Evolutionary conservation across 2,797 vertebrate genomes (phyloP).

Genomic region (Xenentodon cancila): DNA sequence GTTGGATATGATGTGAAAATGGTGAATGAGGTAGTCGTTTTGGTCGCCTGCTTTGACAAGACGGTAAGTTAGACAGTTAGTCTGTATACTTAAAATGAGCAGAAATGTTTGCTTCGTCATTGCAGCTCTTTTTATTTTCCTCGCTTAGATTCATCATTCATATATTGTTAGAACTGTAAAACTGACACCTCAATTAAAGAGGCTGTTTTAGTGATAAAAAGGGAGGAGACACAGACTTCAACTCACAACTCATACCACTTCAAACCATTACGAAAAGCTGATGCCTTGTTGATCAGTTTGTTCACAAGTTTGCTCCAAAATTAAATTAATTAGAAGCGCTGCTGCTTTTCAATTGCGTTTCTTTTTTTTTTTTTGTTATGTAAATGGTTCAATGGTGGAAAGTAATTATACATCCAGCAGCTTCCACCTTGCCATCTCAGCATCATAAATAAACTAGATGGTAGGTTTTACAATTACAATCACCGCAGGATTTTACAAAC

Average conservation of each 20-base stretch:
- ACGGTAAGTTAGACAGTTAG: too few relatives aligned
- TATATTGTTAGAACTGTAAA: slow-evolving; percentile 40
- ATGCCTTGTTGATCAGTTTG: slow-evolving; percentile 23
- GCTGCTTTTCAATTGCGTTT: slow-evolving; percentile 58
- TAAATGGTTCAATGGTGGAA: slow-evolving; percentile 38
- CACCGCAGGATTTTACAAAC: slow-evolving; percentile 9
- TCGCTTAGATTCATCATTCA: slow-evolving; percentile 30
- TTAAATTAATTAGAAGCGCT: slow-evolving; percentile 47
- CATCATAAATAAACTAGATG: slow-evolving; percentile 61
- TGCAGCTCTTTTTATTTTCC: slow-evolving; percentile 32
- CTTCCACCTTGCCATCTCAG: slow-evolving; percentile 63
- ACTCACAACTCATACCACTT: not conserved
- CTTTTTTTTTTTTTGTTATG: slow-evolving; percentile 7
- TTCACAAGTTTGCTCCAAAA: slow-evolving; percentile 33
- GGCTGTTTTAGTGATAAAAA: slow-evolving; percentile 12
- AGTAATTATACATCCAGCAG: slow-evolving; percentile 54
- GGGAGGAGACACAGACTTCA: slow-evolving; percentile 1
- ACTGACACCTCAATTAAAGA: slow-evolving; percentile 50
- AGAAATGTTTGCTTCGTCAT: slow-evolving; percentile 9
- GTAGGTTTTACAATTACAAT: slow-evolving; percentile 57
- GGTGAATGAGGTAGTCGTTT: too few relatives aligned
- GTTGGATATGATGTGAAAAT: too few relatives aligned
- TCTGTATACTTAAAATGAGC: slow-evolving; percentile 18
- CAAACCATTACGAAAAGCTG: slow-evolving; percentile 2
- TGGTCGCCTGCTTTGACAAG: too few relatives aligned